phyloP scores from a whole-genome alignment of 1,140 invertebrate genomes.

The Drosophila subpulchrella region DNA sequence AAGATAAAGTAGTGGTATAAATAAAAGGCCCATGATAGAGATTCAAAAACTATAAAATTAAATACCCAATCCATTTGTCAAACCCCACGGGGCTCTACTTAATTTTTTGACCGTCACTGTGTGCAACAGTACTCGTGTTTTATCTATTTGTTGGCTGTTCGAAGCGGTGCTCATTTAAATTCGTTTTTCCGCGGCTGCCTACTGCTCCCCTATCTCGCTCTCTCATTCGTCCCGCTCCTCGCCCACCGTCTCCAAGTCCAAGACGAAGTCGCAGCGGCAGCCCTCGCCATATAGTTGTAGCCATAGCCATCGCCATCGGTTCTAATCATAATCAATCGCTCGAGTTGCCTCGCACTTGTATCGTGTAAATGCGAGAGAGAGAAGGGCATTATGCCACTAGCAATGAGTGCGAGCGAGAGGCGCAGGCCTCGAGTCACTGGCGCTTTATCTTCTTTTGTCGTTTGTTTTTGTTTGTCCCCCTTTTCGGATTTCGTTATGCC shows the following conservation, averaged over 20 bases:
- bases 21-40: no score
- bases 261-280: conserved; percentile 38
- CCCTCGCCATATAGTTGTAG: conserved; percentile 11
- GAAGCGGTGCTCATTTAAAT: conserved; percentile 68
- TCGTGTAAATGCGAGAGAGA: conserved; percentile 54
- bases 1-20: no score
- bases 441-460: conserved; percentile 74
- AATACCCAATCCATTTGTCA: not conserved
- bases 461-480: conserved; percentile 73
- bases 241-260: conserved; percentile 39
- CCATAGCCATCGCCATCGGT: conserved; percentile 22
- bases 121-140: conserved; percentile 1
- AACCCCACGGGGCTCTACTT: not conserved
- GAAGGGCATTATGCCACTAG: conserved; percentile 2
- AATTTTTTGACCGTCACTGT: conserved; percentile 5
- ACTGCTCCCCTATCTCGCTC: conserved; percentile 38
- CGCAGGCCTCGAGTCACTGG: conserved; percentile 44
- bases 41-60: not conserved
- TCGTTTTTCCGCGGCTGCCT: conserved; percentile 66
- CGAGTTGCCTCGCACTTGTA: conserved; percentile 68
- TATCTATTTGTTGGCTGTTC: conserved; percentile 17
- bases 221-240: conserved; percentile 13
- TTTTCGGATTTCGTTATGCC: conserved; percentile 35
- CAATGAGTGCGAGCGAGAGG: conserved; percentile 35
- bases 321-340: conserved; percentile 82